These are phyloP conservation scores for Leucoraja ocellata DNA, from an alignment of 2,797 vertebrate genomes.

Conservation along the genomic window DNA sequence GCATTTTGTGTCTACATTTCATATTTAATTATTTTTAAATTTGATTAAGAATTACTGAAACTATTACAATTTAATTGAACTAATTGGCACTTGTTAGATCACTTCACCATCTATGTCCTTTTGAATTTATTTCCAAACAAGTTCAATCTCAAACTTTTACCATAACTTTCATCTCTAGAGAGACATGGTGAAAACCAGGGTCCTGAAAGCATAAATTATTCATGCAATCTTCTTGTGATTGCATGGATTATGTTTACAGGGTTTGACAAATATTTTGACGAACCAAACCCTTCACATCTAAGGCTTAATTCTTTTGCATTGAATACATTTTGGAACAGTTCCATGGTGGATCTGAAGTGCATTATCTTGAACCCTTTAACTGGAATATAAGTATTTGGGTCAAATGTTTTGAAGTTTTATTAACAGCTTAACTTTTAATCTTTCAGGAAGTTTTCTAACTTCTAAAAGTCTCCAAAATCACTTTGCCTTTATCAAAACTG, in stretches of 20 bases:
- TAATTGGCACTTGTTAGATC: no score
- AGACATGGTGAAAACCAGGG: not conserved
- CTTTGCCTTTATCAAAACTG: no score
- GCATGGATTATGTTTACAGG: slow-evolving; percentile 3
- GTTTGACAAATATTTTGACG: slow-evolving; percentile 31
- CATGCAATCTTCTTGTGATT: not conserved
- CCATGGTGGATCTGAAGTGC: not conserved
- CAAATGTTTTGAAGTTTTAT: not conserved
- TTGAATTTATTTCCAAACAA: not conserved
- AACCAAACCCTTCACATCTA: slow-evolving; percentile 28
- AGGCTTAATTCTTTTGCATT: slow-evolving; percentile 15
- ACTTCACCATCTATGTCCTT: not conserved
- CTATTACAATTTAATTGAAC: not conserved
- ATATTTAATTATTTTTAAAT: not conserved
- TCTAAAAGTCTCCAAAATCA: no score
- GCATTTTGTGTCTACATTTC: no score
- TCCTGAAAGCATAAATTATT: slow-evolving; percentile 8
- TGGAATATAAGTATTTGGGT: not conserved
- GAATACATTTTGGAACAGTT: slow-evolving; percentile 15
- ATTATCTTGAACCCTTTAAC: slow-evolving; percentile 1
- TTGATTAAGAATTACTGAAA: not conserved
- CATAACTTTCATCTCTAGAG: not conserved
- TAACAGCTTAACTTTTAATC: not conserved
- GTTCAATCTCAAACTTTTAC: not conserved
- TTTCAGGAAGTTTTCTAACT: not conserved